Evolutionary conservation across 1,140 invertebrate species (phyloP).

Genomic region (Brachionus paranguensis): DNA sequence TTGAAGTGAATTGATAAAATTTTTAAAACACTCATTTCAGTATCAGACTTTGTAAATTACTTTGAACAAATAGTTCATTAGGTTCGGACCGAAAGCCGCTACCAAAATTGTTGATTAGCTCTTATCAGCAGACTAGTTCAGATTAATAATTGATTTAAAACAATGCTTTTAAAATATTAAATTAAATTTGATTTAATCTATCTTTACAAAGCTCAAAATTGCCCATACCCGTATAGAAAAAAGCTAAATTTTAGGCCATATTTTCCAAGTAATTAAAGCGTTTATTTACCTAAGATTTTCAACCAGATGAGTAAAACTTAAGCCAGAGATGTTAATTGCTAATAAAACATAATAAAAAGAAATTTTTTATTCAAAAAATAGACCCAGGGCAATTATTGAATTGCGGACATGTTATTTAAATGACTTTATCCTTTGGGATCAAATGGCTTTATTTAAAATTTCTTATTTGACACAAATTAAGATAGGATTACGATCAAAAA

Average conservation of each 20-base stretch:
- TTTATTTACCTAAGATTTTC: not conserved
- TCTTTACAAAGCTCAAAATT: not conserved
- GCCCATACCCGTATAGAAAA: not conserved
- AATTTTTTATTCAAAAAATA: not conserved
- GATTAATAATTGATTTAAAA: not conserved
- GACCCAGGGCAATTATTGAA: not conserved
- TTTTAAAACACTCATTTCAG: no score
- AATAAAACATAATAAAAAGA: not conserved
- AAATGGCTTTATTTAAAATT: not conserved
- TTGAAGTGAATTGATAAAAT: not conserved
- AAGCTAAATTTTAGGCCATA: not conserved
- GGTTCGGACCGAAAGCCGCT: not conserved
- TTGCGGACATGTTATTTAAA: not conserved
- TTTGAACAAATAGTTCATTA: not conserved
- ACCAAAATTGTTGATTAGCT: not conserved
- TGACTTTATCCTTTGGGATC: not conserved
- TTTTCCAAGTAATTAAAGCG: not conserved
- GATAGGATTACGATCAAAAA: not conserved
- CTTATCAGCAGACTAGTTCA: not conserved
- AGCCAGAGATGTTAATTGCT: not conserved
- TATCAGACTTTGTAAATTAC: no score
- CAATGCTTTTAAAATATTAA: not conserved
- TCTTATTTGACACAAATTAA: not conserved
- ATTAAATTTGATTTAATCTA: not conserved
- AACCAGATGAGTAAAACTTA: not conserved